Evolutionary conservation across 2,888 invertebrate genomes (phyloP).

Genomic region (Nemoura dubitans): DNA sequence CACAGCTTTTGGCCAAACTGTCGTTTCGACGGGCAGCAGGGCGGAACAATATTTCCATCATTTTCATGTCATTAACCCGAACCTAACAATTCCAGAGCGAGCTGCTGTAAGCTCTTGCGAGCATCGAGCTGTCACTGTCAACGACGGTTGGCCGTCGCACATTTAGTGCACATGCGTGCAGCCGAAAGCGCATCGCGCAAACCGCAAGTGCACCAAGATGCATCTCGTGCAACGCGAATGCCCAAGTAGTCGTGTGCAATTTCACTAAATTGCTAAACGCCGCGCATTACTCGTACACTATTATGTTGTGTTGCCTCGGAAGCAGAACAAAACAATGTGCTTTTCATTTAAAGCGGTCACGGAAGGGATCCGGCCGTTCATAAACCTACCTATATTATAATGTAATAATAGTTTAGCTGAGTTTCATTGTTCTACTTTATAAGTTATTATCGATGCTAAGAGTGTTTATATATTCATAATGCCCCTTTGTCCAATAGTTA

Average conservation of each 20-base stretch:
- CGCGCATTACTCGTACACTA: neutral
- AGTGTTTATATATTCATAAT: neutral
- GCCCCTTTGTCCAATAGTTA: neutral
- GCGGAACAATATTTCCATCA: conserved; percentile 12
- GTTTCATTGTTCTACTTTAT: conserved; percentile 12
- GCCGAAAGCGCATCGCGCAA: neutral
- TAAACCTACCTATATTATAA: too few species aligned
- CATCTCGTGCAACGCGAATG: neutral
- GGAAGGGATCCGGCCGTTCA: neutral
- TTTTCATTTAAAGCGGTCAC: neutral
- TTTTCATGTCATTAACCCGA: neutral
- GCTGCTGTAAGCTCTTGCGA: too few species aligned
- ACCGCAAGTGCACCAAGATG: neutral
- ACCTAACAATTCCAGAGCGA: neutral
- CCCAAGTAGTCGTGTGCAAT: neutral
- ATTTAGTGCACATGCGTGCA: neutral
- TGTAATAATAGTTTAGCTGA: neutral
- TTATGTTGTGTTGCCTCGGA: neutral
- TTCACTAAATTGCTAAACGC: neutral
- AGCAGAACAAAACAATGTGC: neutral
- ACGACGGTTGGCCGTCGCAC: neutral
- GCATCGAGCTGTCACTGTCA: too few species aligned
- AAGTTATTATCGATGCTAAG: neutral
- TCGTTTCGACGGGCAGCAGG: neutral
- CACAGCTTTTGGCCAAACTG: neutral